phyloP scores from a whole-genome alignment of 1,140 invertebrate genomes.

The Globodera ellingtonae region DNA sequence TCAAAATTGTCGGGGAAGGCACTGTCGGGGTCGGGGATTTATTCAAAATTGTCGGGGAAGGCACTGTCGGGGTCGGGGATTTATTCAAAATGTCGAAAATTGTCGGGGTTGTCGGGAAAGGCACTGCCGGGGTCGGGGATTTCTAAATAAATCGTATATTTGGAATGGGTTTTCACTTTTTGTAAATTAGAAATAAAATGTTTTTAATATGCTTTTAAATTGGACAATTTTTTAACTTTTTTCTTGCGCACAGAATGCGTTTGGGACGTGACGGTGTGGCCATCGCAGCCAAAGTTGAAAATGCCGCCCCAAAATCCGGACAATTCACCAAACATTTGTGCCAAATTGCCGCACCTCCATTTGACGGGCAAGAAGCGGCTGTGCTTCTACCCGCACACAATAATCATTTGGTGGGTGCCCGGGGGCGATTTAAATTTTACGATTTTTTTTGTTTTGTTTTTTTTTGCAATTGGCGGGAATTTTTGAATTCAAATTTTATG shows the following conservation, averaged over 20 bases:
- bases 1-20: too few species aligned
- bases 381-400: conserved; percentile 47
- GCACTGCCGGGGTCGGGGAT: too few species aligned
- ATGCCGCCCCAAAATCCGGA: conserved; percentile 21
- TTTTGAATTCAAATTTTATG: too few species aligned
- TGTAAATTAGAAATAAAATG: too few species aligned
- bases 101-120: too few species aligned
- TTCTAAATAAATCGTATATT: too few species aligned
- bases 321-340: conserved; percentile 37
- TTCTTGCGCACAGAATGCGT: conserved; percentile 28
- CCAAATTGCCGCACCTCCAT: conserved; percentile 23
- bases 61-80: too few species aligned
- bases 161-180: too few species aligned
- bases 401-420: conserved; percentile 18
- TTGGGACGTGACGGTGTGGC: conserved; percentile 33
- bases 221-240: background rate
- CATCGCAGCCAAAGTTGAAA: conserved; percentile 37
- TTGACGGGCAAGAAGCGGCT: conserved; percentile 21
- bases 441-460: background rate
- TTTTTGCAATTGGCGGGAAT: background rate
- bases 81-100: too few species aligned
- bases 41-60: too few species aligned
- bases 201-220: too few species aligned
- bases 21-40: too few species aligned
- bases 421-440: background rate